Percentiles rank a stretch among this genome's conserved stretches.
Conservation (phyloP, 2,113 vertebrate species). For the Oplegnathus fasciatus region DNA sequence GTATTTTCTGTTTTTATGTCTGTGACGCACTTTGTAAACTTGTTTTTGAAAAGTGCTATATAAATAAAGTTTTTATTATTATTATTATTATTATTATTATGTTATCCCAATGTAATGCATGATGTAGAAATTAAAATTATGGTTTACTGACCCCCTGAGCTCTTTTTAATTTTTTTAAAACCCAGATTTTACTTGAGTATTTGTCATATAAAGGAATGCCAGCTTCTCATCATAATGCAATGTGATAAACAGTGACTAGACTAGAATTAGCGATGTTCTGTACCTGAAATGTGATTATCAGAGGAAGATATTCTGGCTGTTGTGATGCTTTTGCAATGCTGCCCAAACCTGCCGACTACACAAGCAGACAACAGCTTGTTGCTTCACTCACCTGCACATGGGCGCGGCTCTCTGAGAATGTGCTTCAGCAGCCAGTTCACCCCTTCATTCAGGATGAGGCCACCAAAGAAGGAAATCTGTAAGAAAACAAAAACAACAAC, state of each 20-base stretch:
- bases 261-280: not conserved
- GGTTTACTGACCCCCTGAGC: not conserved
- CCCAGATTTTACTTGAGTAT: not conserved
- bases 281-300: not conserved
- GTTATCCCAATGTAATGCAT: too few relatives aligned
- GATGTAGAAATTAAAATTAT: not conserved
- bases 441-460: conserved; percentile 92
- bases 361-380: not conserved
- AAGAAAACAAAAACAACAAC: not conserved
- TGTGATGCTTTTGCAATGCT: not conserved
- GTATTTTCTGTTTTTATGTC: too few relatives aligned
- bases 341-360: not conserved
- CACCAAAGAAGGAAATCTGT: conserved; percentile 97
- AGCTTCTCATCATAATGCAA: not conserved
- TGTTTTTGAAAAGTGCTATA: too few relatives aligned
- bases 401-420: conserved; percentile 94
- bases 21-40: too few relatives aligned
- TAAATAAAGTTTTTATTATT: too few relatives aligned
- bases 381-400: conserved; percentile 89
- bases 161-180: not conserved
- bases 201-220: not conserved
- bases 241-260: not conserved
- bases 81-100: too few relatives aligned
- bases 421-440: conserved; percentile 98
- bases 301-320: not conserved